Conservation (phyloP, 2,888 invertebrate species). For the Idaea straminata region DNA sequence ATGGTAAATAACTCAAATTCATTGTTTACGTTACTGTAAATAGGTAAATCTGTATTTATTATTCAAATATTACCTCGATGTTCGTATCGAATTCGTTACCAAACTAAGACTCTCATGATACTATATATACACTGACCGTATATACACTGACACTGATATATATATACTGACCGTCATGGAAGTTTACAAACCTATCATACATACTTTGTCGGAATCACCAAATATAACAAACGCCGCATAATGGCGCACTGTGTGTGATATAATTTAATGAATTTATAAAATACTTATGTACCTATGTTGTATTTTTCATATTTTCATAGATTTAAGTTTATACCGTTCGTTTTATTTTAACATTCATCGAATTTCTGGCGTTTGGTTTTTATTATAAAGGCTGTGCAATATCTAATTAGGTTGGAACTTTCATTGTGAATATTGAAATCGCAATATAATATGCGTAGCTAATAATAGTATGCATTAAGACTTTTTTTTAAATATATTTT, state of each 20-base stretch:
- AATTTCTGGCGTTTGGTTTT: constrained; percentile 5
- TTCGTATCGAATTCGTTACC: background rate
- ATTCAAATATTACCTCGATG: background rate
- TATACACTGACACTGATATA: background rate
- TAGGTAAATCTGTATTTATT: background rate
- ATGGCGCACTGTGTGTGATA: background rate
- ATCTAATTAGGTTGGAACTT: constrained; percentile 10
- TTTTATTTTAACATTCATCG: background rate
- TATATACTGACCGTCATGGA: background rate
- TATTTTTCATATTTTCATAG: background rate
- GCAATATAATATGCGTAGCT: background rate
- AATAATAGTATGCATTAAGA: constrained; percentile 12
- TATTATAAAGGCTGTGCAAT: constrained; percentile 17
- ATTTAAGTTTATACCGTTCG: background rate
- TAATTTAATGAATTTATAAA: background rate
- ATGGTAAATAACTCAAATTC: background rate
- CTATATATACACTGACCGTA: background rate
- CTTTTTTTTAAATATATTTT: background rate
- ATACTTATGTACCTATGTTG: background rate
- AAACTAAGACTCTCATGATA: background rate
- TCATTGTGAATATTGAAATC: background rate
- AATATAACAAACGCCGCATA: background rate
- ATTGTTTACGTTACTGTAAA: background rate
- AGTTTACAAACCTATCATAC: background rate
- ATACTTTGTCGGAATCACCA: background rate